Base-by-base conservation (phyloP, 2,113 vertebrate species). In the Osmerus mordax region DNA sequence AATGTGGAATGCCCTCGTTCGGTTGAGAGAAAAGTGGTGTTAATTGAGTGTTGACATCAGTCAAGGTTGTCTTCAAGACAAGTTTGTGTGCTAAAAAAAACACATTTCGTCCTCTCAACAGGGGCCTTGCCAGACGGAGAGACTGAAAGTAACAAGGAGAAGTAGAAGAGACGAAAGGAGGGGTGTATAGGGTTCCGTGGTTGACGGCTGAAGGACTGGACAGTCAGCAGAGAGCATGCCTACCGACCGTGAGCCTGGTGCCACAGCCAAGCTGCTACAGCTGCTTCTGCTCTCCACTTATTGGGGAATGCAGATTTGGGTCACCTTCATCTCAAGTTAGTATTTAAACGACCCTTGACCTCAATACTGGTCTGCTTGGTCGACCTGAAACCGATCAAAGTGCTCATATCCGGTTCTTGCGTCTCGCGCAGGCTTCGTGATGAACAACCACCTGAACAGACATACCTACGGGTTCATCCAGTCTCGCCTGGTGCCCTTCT, bases 271-370 rank as follows among this genome's bases (percentile, higher is more conserved):
- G 81, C 73, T 93, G 78, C 87, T 94, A 67, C 93, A 94, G 76
- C 88, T 95, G 65, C 18, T 93, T 52, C 83, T 94, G 56, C 92
- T 94, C 36, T 92, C 93, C 65, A 94, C 91, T 56, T 94, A 91
- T 82, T 95, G 93, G 93, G 93, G 94, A 16, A 94, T 94, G 94
- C 93, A 94, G 89, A 87, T 93, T 29, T 94, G 93, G 92, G 88
- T 94, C 81, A 94, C 92, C 65, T 93, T 94, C 16, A 86, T 95
- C 85, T 92, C 94, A 1, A 92, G 91, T 93, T 60, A 66, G 89
- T 88, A 29, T 52, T 19, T 18, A 60, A 47, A 4, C 19, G 6
- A 6, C 29, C 28, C 16, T 47, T 47, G 41, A 47, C 41, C 28
- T 23, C 18, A 3, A 3, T 21, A 32, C 21, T 41, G 28, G 6